phyloP scores from a whole-genome alignment of 2,113 vertebrate species.

The Orthonyx spaldingii region DNA sequence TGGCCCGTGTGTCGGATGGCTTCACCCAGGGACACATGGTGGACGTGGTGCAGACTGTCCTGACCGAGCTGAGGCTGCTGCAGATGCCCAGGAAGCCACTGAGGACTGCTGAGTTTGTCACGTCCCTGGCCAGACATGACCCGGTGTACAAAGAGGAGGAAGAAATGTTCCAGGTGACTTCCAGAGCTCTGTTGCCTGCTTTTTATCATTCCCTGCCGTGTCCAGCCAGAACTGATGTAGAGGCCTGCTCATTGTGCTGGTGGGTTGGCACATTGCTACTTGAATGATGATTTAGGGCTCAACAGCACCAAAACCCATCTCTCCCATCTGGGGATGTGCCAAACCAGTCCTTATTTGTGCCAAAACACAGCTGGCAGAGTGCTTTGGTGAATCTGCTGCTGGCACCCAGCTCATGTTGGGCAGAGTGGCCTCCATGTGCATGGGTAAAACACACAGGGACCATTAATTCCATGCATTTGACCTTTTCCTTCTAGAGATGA shows the following conservation, averaged over 20 bases:
- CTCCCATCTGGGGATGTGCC: background rate
- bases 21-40: slow-evolving; percentile 79
- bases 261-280: background rate
- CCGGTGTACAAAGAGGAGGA: slow-evolving; percentile 84
- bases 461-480: no score
- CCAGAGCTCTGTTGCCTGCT: background rate
- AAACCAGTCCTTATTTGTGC: background rate
- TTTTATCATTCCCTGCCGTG: background rate
- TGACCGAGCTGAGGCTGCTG: slow-evolving; percentile 68
- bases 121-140: slow-evolving; percentile 59
- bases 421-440: fast-evolving
- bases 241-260: background rate
- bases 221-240: background rate
- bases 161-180: slow-evolving; percentile 76
- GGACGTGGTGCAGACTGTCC: slow-evolving; percentile 48
- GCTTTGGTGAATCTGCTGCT: background rate
- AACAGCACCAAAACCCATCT: background rate
- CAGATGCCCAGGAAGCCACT: slow-evolving; percentile 70
- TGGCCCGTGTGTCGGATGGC: slow-evolving; percentile 80
- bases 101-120: slow-evolving; percentile 71
- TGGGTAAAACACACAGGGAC: no score
- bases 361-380: background rate
- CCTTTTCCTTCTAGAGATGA: background rate
- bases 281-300: background rate
- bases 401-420: background rate